Conservation (phyloP, 2,113 vertebrate genomes). For the Aspiorhynchus laticeps region DNA sequence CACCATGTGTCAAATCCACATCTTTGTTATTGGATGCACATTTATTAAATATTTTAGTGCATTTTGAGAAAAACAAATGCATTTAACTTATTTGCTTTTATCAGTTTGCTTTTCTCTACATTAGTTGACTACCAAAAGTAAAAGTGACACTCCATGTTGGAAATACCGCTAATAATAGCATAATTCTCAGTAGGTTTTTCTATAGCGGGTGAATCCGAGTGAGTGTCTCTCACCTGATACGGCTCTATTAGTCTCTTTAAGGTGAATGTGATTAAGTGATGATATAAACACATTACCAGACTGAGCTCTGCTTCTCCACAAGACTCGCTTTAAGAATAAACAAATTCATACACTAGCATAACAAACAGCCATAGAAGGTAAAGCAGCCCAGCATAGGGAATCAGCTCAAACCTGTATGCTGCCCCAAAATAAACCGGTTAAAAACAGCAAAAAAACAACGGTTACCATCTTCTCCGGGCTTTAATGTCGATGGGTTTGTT, state of each 20-base stretch:
- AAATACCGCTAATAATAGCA: not conserved
- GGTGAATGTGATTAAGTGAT: slow-evolving; percentile 28
- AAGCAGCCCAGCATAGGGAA: not conserved
- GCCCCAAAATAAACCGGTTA: slow-evolving; percentile 30
- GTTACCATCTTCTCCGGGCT: slow-evolving; percentile 77
- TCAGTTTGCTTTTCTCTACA: not conserved
- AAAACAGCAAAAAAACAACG: not conserved
- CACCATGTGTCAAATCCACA: not conserved
- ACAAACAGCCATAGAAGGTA: not conserved
- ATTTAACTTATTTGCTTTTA: not conserved
- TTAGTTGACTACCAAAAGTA: not conserved
- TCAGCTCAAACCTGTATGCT: not conserved
- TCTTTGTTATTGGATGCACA: not conserved
- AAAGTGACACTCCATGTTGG: not conserved
- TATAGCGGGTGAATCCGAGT: not conserved
- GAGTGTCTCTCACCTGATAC: not conserved
- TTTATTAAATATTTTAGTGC: not conserved
- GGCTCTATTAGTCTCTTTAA: slow-evolving; percentile 5
- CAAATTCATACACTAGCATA: not conserved
- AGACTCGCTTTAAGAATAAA: not conserved
- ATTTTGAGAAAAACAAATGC: not conserved
- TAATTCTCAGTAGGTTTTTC: not conserved
- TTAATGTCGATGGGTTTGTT: slow-evolving; percentile 84
- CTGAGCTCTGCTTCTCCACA: slow-evolving; percentile 2
- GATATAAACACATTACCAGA: slow-evolving; percentile 13